A percentile compares a stretch with the other conserved stretches of the same genome.
phyloP scores from a whole-genome alignment of 2,113 vertebrate genomes.

The Muntiacus reevesi region DNA sequence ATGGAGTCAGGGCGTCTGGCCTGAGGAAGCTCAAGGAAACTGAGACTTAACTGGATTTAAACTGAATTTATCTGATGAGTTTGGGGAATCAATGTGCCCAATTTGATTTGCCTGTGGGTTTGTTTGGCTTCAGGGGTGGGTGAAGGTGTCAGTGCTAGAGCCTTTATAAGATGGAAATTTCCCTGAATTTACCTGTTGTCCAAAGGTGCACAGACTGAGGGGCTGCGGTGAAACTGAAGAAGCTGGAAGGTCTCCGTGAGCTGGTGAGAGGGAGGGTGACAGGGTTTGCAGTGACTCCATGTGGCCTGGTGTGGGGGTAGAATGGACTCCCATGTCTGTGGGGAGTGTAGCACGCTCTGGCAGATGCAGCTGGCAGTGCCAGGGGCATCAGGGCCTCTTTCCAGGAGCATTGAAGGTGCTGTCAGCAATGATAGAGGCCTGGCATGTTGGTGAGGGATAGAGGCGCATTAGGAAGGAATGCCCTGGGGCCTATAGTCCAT shows the following conservation, averaged over 20 bases:
- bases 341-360: not conserved
- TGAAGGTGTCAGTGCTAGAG: not conserved
- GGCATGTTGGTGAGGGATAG: not conserved
- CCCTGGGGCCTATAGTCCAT: not conserved
- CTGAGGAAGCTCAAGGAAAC: not conserved
- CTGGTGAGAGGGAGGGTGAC: not conserved
- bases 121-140: not conserved
- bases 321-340: not conserved
- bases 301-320: not conserved
- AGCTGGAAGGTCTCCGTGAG: not conserved
- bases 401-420: not conserved
- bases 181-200: not conserved
- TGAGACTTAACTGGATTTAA: not conserved
- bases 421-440: not conserved
- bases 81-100: not conserved
- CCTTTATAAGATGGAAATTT: not conserved
- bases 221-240: not conserved
- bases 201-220: not conserved
- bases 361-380: not conserved
- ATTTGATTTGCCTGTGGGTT: not conserved
- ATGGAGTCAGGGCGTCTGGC: not conserved
- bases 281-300: not conserved
- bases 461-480: not conserved
- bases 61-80: not conserved
- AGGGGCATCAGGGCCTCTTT: not conserved